Conservation (phyloP, 1,140 invertebrate species). For the Drosophila cardini region DNA sequence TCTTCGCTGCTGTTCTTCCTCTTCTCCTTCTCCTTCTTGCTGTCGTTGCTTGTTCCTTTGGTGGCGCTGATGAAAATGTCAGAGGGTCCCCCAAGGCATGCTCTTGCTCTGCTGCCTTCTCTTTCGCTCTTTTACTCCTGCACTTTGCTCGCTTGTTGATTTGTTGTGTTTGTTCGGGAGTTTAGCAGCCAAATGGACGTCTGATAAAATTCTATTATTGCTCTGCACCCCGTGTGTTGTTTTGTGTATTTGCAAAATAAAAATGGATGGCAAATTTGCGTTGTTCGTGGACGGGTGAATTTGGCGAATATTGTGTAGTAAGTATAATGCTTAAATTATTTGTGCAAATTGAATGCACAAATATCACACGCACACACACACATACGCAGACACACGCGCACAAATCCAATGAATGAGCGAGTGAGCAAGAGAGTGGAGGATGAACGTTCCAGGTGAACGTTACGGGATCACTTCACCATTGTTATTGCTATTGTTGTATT, state of each 20-base stretch:
- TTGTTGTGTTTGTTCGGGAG: conserved; percentile 37
- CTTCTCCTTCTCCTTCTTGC: conserved; percentile 7
- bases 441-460: conserved; percentile 31
- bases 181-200: conserved; percentile 37
- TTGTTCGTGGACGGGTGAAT: conserved; percentile 60
- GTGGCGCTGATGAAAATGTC: conserved; percentile 71
- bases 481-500: conserved; percentile 15
- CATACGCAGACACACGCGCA: conserved; percentile 1
- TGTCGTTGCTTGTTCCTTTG: conserved; percentile 52
- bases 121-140: conserved; percentile 4
- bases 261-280: conserved; percentile 68
- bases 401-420: neutral
- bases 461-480: conserved; percentile 32
- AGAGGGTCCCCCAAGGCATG: conserved; percentile 77
- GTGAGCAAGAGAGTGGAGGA: neutral
- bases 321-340: conserved; percentile 37
- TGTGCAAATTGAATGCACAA: conserved; percentile 74
- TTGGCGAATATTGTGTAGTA: conserved; percentile 39
- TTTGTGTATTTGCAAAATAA: conserved; percentile 22
- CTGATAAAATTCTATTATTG: conserved; percentile 70
- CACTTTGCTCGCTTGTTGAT: conserved; percentile 18
- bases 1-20: conserved; percentile 39
- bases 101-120: conserved; percentile 29
- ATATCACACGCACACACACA: conserved; percentile 18
- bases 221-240: conserved; percentile 46